phyloP scores from a whole-genome alignment of 1,140 invertebrate genomes.

The Neodiprion pinetum region DNA sequence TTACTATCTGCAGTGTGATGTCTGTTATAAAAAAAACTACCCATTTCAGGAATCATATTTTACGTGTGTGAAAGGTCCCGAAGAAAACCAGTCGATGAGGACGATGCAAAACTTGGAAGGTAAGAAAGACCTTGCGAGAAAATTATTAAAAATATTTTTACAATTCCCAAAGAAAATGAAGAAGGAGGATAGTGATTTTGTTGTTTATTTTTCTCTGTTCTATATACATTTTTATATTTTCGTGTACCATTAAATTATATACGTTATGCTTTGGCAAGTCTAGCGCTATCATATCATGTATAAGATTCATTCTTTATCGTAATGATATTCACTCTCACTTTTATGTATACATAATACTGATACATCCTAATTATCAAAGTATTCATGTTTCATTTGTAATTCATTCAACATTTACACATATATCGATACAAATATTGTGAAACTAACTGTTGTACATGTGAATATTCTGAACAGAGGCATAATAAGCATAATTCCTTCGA shows the following conservation, averaged over 20 bases:
- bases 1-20: not conserved
- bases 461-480: no score
- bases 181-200: not conserved
- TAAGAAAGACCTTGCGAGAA: slow-evolving; percentile 54
- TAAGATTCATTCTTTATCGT: not conserved
- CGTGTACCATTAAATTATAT: slow-evolving; percentile 28
- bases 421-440: not conserved
- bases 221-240: slow-evolving; percentile 25
- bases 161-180: not conserved
- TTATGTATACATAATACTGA: no score
- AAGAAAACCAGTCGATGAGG: slow-evolving; percentile 74
- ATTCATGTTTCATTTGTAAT: not conserved
- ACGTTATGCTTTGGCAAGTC: slow-evolving; percentile 61
- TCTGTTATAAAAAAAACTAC: not conserved
- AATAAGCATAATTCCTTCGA: no score
- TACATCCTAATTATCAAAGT: no score
- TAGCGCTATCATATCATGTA: slow-evolving; percentile 55
- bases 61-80: slow-evolving; percentile 72
- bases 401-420: not conserved
- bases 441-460: not conserved
- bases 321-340: no score
- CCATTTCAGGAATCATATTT: slow-evolving; percentile 71
- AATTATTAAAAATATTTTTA: not conserved
- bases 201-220: slow-evolving; percentile 27
- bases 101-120: slow-evolving; percentile 83